Conservation (phyloP, 2,113 vertebrate species). For the Microcebus murinus region DNA sequence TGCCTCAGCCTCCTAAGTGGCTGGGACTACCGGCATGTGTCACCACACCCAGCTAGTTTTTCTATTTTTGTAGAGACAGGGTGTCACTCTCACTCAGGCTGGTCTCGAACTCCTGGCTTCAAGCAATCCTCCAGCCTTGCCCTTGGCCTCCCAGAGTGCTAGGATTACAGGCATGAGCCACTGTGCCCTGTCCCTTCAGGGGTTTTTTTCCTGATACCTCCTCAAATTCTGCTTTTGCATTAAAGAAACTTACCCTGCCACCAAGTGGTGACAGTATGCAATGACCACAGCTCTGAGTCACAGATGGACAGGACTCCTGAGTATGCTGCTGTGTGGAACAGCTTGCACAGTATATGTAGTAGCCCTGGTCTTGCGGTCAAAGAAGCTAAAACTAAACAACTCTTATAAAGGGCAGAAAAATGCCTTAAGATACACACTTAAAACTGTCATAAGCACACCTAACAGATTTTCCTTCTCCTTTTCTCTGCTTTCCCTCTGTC, state of each 20-base stretch:
- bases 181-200: too few relatives aligned
- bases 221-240: background rate
- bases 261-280: background rate
- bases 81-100: too few relatives aligned
- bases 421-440: background rate
- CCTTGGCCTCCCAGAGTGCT: too few relatives aligned
- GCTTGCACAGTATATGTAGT: background rate
- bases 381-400: background rate
- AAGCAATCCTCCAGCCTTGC: too few relatives aligned
- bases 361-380: background rate
- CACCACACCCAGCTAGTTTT: too few relatives aligned
- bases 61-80: too few relatives aligned
- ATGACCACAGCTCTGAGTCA: background rate
- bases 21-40: too few relatives aligned
- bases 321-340: background rate
- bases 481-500: background rate
- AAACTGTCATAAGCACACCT: background rate
- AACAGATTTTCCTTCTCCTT: background rate
- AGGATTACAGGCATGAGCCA: too few relatives aligned
- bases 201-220: background rate
- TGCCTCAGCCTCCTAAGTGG: too few relatives aligned
- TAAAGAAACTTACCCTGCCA: conserved; percentile 13
- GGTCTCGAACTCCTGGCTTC: too few relatives aligned
- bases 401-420: background rate
- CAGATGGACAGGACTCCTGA: background rate